Base-by-base conservation (phyloP, 2,113 vertebrate genomes). In the Phalacrocorax carbo region DNA sequence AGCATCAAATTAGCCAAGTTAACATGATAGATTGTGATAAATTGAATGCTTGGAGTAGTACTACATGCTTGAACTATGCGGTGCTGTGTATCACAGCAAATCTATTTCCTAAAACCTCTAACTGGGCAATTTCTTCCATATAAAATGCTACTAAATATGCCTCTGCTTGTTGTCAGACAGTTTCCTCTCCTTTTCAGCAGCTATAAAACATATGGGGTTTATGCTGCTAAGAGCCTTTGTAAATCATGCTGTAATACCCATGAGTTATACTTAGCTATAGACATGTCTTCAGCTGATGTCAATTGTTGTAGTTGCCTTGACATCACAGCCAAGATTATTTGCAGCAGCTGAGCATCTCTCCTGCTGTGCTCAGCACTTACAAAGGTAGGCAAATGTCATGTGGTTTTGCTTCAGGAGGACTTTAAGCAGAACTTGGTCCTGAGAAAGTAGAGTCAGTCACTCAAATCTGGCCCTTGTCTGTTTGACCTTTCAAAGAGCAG, bases 1-100 rank as follows among this genome's bases (percentile, higher is more conserved):
- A 57, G 16, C 64, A 75, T 91, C 94, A 96, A 95, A 96, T 97
- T 96, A 97, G 84, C 90, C 85, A 90, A 96, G 69, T 93, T 97
- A 98, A 54, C 30, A 51, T 90, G 94, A 98, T 85, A 93, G 86
- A 94, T 58, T 60, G 70, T 85, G 95, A 94, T 96, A 95, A 95
- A 97, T 65, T 29, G 70, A 82, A 81, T 48, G 34, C 54, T 92
- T 77, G 65, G 71, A 62, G 69, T 88, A 82, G 69, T 88, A 82
- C 69, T 81, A 22, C 3, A 5, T 86, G 68, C 51, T 90, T 91
- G 78, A 95, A 64, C 62, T 87, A 20, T 15, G 4, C 23, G n/a
- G 40, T 87, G 32, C 62, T 87, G 25, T 9, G 72, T 49, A 93
- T 72, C 73, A 62, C 10, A 60, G 84, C 62, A 83, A 87, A 91